These are phyloP conservation scores for Merluccius polli DNA, from an alignment of 2,797 vertebrate species.

Conservation along the genomic window DNA sequence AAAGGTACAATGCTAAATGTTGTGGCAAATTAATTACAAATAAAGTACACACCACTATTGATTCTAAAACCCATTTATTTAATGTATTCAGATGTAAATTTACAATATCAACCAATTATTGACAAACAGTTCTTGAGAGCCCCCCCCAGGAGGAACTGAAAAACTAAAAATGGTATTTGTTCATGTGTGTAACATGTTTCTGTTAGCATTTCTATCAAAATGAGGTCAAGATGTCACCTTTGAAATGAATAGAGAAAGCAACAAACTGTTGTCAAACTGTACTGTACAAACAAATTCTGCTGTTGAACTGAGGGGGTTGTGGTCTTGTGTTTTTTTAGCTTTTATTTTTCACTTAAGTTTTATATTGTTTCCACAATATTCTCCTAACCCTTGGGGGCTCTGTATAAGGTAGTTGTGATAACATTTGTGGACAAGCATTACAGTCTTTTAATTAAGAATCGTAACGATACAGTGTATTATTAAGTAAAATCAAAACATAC, in stretches of 20 bases:
- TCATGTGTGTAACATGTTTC: neutral
- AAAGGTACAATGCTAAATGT: neutral
- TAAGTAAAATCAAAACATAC: conserved; percentile 19
- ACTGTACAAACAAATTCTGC: neutral
- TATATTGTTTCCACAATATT: conserved; percentile 7
- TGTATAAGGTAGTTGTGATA: neutral
- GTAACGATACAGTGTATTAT: conserved; percentile 14
- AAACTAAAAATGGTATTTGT: neutral
- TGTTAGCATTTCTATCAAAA: neutral
- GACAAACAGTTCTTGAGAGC: conserved; percentile 1
- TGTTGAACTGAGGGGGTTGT: conserved; percentile 4
- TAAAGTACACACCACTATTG: conserved; percentile 1
- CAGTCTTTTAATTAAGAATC: conserved; percentile 13
- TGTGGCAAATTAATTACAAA: neutral
- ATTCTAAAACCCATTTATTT: neutral
- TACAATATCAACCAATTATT: conserved; percentile 7
- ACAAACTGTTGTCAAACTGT: neutral
- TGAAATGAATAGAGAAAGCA: neutral
- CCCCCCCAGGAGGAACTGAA: neutral
- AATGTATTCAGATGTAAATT: conserved; percentile 6
- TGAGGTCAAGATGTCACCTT: neutral
- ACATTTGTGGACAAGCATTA: neutral
- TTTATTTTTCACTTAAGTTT: neutral
- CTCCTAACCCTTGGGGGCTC: neutral
- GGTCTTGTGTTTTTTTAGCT: neutral